phyloP scores from a whole-genome alignment of 2,113 vertebrate genomes.

The Sapajus apella region DNA sequence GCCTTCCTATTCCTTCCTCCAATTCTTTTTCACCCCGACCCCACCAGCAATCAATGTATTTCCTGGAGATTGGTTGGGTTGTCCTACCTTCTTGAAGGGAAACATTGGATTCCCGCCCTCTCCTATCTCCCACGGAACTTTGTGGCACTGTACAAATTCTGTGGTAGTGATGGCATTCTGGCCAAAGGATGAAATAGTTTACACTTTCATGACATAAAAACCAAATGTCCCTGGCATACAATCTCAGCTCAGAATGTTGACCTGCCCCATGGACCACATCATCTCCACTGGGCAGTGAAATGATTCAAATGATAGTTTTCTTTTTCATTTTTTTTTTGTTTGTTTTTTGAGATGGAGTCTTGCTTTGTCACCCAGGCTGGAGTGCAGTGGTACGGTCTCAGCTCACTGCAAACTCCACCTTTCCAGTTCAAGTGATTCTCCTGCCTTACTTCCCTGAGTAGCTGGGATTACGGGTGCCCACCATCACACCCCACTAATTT shows the following conservation, averaged over 20 bases:
- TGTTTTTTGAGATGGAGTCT: too few species aligned
- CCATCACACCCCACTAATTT: too few species aligned
- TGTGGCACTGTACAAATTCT: not conserved
- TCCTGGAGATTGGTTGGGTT: not conserved
- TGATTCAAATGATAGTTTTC: not conserved
- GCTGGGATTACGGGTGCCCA: too few species aligned
- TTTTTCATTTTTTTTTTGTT: not conserved
- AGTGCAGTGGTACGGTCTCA: too few species aligned
- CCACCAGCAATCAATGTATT: not conserved
- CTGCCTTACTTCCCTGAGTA: too few species aligned
- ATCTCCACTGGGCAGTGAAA: not conserved
- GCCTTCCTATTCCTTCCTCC: not conserved
- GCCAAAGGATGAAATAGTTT: not conserved
- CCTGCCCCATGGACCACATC: not conserved
- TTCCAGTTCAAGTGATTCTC: too few species aligned
- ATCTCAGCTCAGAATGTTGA: slow-evolving; percentile 6
- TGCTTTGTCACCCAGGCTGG: too few species aligned
- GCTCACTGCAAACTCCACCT: too few species aligned
- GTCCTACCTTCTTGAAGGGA: not conserved
- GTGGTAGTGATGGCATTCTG: not conserved
- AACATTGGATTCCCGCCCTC: not conserved
- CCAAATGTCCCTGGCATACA: not conserved
- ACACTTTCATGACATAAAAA: not conserved
- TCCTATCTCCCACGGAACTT: not conserved
- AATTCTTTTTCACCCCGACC: not conserved